Base-by-base conservation (phyloP, 2,797 vertebrate genomes). In the Sebastes diploproa region DNA sequence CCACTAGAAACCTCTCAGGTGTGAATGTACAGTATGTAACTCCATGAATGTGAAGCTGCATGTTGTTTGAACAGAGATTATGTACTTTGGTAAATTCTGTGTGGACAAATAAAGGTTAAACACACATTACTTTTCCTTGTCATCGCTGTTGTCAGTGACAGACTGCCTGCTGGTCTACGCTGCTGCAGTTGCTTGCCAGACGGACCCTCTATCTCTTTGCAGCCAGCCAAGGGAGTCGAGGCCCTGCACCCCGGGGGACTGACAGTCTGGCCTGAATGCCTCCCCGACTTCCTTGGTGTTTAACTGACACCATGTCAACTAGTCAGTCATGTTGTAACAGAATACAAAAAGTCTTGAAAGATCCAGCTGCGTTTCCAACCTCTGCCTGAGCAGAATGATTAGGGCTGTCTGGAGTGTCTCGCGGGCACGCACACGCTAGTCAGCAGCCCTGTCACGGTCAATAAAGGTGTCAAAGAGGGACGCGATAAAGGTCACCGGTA, bases 401-500 rank as follows among this genome's bases (percentile, higher is more conserved):
- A 38, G 32, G 4, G 66, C 22, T 38, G 81, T 77, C 69, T 76
- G 29, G 60, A 61, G 66, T 14, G 62, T 64, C 67, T 82, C 4
- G 34, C 38, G 34, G 82, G 22, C 78, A 72, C 52, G 2, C 62
- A 71, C 58, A 46, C 42, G 50, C 64, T 70, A 54, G 50, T 82
- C 58, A 87, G 73, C 72, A 75, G 58, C 29, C 23, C 52, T 54
- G 72, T 82, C 76, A 62, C 20, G 11, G 68, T 84, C 74, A 84
- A 11, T 38, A 58, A 81, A 69, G 50, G 71, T 78, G 79, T 82
- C 72, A 68, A 1, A 65, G 22, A 34, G 3, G 30, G 36, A 73
- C 90, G 67, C 90, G 93, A 36, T 94, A 94, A 11, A 96, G 95
- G 87, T 96, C 95, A 7, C 88, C 91, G 72, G 94, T 96, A 1